Base-by-base conservation (phyloP, 2,888 invertebrate species). In the Pemphredon lugubris region DNA sequence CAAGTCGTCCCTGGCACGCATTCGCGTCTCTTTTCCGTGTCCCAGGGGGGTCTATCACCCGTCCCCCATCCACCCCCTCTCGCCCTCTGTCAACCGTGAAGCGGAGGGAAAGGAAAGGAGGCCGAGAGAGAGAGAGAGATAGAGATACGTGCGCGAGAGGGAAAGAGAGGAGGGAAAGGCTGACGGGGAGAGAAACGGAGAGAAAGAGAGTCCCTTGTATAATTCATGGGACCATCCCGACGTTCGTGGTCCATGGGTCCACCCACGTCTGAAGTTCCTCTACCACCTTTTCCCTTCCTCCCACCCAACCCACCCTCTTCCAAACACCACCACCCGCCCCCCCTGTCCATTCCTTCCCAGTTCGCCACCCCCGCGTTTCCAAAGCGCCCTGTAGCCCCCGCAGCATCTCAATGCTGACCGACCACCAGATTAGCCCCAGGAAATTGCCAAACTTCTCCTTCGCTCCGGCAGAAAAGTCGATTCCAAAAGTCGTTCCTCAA, bases 401-500 rank as follows among this genome's bases (percentile, higher is more conserved):
- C 83, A 82, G 88, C 88, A 88, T 88, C 88, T 87, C 88, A 88
- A 89, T 89, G 88, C 89, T 88, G 88, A 89, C 88, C 86, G 86
- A 84, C 87, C 87, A 79, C 83, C 85, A 87, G 89, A 89, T 89
- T 89, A 89, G 89, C 87, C 84, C 82, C 86, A 86, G 89, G 88
- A 89, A 89, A 89, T 89, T 89, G 89, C 88, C 88, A 89, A 89
- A 89, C 88, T 89, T 89, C 81, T 65, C 87, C 85, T 85, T 3
- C 84, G 75, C 79, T 80, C 75, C 76, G 79, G 81, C 77, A 78
- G 82, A 82, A 88, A 88, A 88, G 88, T 87, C 87, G 84, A 87
- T 87, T 84, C 81, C 75, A 83, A 89, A 87, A 86, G 87, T 86
- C 87, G 85, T 87, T 84, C 85, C 78, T 88, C 86, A 87, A 85